Evolutionary conservation across 2,113 vertebrate species (phyloP), one percentile per base, ranked within the genome.

Genomic region (Ptychochromis oligacanthus): DNA sequence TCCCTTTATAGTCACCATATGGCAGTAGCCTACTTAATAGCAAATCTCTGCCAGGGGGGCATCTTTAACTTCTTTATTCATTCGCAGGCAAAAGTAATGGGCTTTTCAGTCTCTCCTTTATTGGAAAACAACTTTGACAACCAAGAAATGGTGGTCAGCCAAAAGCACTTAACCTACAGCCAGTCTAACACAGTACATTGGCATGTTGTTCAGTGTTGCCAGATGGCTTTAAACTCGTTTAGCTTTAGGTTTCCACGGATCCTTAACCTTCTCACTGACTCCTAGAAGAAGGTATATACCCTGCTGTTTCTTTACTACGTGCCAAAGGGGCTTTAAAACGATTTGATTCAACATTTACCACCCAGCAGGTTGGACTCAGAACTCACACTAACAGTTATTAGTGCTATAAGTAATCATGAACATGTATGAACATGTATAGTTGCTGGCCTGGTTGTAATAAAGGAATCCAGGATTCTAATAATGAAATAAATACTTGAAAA

Each of bases 181-280:
- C 81, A 60, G 24, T 67, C 60, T 84, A 17, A 22, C 76, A 61
- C 34, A 2, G 17, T 40, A 3, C 10, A 77, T 12, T 76, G 75
- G 28, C 72, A 83, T 55, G 49, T 54, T 52, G 46, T 46, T 28
- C 11, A 15, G 15, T 87, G 49, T 80, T 82, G 75, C 79, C 89
- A 88, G 75, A 67, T 81, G 84, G 83, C 49, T 89, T 93, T 91
- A 83, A 92, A 92, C 83, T 60, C 65, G 82, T 88, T 91, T 76
- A 79, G 49, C 17, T 83, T 91, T 76, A 46, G 2, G 79, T 78
- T 26, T 76, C 31, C 38, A 88, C 12, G 55, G 70, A 84, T 84
- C 55, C 74, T 89, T 83, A 83, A 22, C 20, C 67, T 58, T 36
- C 15, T 74, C 10, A 4, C 15, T 60, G 28, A 81, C 7, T 59